A percentile compares a stretch with the other conserved stretches of the same genome.
phyloP scores from a whole-genome alignment of 2,113 vertebrate species.

The Cochlearius cochlearius region DNA sequence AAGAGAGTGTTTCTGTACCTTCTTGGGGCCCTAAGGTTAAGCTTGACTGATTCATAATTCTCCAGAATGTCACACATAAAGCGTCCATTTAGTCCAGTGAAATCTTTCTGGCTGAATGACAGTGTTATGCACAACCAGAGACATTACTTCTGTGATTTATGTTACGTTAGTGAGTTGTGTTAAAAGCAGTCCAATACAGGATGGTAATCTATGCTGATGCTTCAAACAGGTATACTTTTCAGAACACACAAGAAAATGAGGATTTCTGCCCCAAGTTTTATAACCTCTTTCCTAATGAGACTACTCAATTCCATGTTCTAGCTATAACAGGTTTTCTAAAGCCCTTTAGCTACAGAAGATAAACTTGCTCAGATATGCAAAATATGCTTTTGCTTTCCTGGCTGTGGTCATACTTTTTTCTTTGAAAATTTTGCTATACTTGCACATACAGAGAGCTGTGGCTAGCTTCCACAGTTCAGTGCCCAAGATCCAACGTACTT shows the following conservation, averaged over 20 bases:
- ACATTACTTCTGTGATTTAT: neutral
- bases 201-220: neutral
- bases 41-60: neutral
- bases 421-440: neutral
- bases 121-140: neutral
- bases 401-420: neutral
- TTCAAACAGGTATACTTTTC: neutral
- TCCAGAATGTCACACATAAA: neutral
- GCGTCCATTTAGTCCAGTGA: neutral
- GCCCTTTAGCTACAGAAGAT: neutral
- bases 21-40: neutral
- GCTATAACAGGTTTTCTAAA: neutral
- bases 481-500: neutral
- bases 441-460: neutral
- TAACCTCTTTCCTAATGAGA: neutral
- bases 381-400: neutral
- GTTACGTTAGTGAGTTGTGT: neutral
- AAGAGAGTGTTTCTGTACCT: neutral
- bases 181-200: neutral
- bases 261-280: neutral
- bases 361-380: neutral
- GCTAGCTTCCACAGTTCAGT: neutral
- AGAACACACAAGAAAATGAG: neutral
- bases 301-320: neutral
- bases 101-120: neutral